Percentiles rank a stretch among this genome's conserved stretches.
Conservation (phyloP, 2,888 invertebrate genomes). For the Thysanoteuthis rhombus region DNA sequence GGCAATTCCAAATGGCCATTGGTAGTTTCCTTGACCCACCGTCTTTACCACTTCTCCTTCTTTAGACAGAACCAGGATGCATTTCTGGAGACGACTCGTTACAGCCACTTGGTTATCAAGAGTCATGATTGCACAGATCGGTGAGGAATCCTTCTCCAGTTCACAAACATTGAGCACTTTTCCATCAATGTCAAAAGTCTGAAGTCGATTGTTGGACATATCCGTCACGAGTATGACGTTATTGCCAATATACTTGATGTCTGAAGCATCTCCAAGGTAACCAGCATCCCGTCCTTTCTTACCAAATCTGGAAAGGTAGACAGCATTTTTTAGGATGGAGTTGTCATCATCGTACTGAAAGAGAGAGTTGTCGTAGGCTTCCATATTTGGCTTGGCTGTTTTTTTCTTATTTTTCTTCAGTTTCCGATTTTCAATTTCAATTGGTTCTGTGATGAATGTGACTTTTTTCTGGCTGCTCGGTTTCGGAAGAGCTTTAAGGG, state of each 20-base stretch:
- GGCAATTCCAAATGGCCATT: conserved; percentile 53
- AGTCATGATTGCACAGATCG: conserved; percentile 48
- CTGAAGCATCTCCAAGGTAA: conserved; percentile 45
- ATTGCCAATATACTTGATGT: conserved; percentile 40
- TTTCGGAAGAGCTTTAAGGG: neutral
- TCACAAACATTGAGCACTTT: conserved; percentile 42
- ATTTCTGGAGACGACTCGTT: conserved; percentile 48
- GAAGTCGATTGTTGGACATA: conserved; percentile 52
- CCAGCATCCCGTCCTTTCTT: conserved; percentile 40
- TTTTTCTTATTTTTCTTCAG: neutral
- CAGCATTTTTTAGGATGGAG: neutral
- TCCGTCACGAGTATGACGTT: conserved; percentile 53
- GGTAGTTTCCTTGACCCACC: conserved; percentile 49
- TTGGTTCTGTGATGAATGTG: neutral
- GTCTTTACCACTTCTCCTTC: conserved; percentile 42
- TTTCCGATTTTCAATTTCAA: neutral
- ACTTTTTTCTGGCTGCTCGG: neutral
- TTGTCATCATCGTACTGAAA: neutral
- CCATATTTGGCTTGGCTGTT: neutral
- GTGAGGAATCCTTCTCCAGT: conserved; percentile 46
- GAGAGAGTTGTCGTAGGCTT: neutral
- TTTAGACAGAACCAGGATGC: conserved; percentile 45
- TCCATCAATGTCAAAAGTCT: conserved; percentile 48
- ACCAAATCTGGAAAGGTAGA: conserved; percentile 38
- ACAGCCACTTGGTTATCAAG: conserved; percentile 48